Base-by-base conservation (phyloP, 2,888 invertebrate species). In the Drosophila stalkeri region DNA sequence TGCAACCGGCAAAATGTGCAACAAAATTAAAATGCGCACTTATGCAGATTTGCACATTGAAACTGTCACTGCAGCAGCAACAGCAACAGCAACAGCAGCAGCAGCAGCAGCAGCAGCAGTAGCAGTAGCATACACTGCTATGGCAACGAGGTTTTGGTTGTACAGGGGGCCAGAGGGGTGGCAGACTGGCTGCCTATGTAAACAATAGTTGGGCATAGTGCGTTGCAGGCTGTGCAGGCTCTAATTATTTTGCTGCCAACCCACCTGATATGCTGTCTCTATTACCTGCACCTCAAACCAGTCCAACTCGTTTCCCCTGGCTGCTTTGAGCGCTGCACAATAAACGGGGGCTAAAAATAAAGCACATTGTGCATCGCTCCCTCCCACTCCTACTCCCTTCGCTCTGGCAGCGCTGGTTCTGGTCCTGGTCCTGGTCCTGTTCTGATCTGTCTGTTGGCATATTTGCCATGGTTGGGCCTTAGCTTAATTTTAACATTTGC, bases 11-110 rank as follows among this genome's bases (percentile, higher is more conserved):
- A 86, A 86, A 86, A 86, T 86, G 90, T 87, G 84, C 86, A 87
- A 87, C 86, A 90, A 87, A 90, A 90, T 90, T 90, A 87, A 86
- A 87, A 87, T 87, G 86, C 90, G 90, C 90, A 87, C 89, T 87
- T 87, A 87, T 87, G 86, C 86, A 87, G 90, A 87, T 87, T 90
- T 87, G 89, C 86, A 84, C 90, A 90, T 90, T 87, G 86, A 86
- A 86, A 89, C 81, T 90, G 90, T 86, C 86, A 86, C 86, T 77
- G 81, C 83, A 75, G 61, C 82, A 71, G 64, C 72, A 60, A 62
- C 62, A 65, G 46, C 47, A 64, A 35, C 63, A 49, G 51, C 37
- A 62, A 37, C 60, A 41, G 43, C 20, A 61, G 39, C 39, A n/a
- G 81, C 83, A 75, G 61, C 82, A 71, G 64, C 72, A 60, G 64